phyloP scores from a whole-genome alignment of 2,888 invertebrate species.

The Globia sparganii region DNA sequence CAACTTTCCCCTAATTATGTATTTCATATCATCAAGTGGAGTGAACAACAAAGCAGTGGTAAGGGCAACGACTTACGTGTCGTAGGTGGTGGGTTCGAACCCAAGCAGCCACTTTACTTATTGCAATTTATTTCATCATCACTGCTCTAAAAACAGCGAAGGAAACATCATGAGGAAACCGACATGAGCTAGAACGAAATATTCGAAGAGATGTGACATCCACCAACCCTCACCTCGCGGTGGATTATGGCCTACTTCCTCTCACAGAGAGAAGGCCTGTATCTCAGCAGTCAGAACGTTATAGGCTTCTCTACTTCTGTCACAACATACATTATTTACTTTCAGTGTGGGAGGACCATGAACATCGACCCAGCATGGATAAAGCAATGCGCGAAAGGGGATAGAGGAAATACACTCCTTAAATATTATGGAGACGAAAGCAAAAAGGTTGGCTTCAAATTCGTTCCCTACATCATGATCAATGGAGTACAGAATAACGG shows the following conservation, averaged over 20 bases:
- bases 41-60: background rate
- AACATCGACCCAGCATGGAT: slow-evolving; percentile 69
- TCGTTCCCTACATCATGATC: slow-evolving; percentile 74
- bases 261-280: background rate
- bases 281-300: background rate
- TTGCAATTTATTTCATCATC: background rate
- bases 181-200: background rate
- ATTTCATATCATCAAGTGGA: background rate
- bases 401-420: slow-evolving; percentile 69
- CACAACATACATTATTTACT: slow-evolving; percentile 39
- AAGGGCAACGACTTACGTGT: background rate
- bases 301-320: background rate
- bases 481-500: slow-evolving; percentile 69
- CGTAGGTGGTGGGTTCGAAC: background rate
- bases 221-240: background rate
- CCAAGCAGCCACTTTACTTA: background rate
- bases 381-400: slow-evolving; percentile 75
- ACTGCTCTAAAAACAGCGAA: background rate
- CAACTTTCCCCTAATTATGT: too few relatives aligned
- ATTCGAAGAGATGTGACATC: background rate
- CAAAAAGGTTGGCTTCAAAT: slow-evolving; percentile 62
- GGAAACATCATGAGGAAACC: background rate
- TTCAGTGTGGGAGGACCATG: slow-evolving; percentile 75
- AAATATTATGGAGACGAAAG: slow-evolving; percentile 73
- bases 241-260: background rate